Evolutionary conservation across 2,113 vertebrate species (phyloP).

Genomic region (Embiotoca jacksoni): DNA sequence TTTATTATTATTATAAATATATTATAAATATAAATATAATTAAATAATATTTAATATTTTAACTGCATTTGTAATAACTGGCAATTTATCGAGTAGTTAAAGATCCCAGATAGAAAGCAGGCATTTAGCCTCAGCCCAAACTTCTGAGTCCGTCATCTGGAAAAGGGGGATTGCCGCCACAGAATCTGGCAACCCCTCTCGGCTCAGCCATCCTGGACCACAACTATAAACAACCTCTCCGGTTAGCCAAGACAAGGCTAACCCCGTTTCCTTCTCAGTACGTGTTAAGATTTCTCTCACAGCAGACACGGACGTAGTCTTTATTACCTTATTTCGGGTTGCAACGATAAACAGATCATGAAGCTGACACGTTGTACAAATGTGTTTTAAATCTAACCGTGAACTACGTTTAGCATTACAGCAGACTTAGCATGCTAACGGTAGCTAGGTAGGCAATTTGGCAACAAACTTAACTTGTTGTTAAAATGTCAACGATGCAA

Average conservation of each 20-base stretch:
- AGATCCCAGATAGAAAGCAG: not conserved
- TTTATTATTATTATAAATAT: no score
- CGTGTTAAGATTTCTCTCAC: conserved; percentile 18
- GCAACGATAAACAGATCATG: not conserved
- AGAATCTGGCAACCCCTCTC: conserved; percentile 61
- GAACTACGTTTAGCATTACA: not conserved
- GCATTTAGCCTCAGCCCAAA: not conserved
- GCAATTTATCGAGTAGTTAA: no score
- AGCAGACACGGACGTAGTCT: not conserved
- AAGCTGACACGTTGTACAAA: not conserved
- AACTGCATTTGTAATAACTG: no score
- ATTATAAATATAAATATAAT: no score
- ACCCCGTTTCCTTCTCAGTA: conserved; percentile 42
- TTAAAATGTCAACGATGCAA: not conserved
- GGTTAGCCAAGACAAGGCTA: conserved; percentile 30
- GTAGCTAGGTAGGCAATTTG: conserved; percentile 4
- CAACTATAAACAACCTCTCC: conserved; percentile 49
- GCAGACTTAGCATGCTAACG: conserved; percentile 45
- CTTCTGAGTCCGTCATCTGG: not conserved
- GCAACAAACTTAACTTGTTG: conserved; percentile 1
- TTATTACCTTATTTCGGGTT: not conserved
- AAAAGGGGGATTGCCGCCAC: conserved; percentile 21
- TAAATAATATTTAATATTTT: no score
- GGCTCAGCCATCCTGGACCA: conserved; percentile 4
- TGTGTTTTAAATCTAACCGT: conserved; percentile 12